These are phyloP conservation scores for Contarinia nasturtii DNA, from an alignment of 1,140 invertebrate species.

Conservation along the genomic window DNA sequence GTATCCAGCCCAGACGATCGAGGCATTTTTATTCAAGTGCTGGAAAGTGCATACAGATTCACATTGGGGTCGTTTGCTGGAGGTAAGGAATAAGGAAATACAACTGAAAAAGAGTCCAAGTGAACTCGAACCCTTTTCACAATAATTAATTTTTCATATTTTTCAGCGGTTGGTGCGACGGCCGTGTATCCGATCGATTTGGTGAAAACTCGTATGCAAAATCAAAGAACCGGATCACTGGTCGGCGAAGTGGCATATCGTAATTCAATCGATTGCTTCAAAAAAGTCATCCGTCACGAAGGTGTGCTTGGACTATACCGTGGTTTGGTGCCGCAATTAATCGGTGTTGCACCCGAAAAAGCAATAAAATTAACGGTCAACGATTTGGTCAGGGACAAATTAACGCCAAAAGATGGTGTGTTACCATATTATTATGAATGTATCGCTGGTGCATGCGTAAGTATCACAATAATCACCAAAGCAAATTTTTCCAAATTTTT, in stretches of 20 bases:
- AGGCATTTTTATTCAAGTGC: constrained; percentile 63
- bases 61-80: constrained; percentile 86
- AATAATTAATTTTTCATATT: constrained; percentile 10
- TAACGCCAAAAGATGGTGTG: constrained; percentile 74
- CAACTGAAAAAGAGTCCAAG: no score
- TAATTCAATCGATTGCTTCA: constrained; percentile 91
- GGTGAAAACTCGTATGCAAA: constrained; percentile 98
- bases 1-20: constrained; percentile 80
- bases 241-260: constrained; percentile 95
- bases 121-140: no score
- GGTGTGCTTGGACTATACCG: constrained; percentile 87
- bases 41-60: constrained; percentile 88
- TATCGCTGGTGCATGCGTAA: constrained; percentile 82
- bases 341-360: constrained; percentile 98
- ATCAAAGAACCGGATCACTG: constrained; percentile 83
- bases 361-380: constrained; percentile 97
- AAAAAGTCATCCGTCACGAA: constrained; percentile 90
- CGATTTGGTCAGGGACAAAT: constrained; percentile 88
- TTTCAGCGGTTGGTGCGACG: constrained; percentile 84
- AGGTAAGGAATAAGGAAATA: no score
- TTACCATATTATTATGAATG: constrained; percentile 73
- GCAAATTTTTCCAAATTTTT: neutral
- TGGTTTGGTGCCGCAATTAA: constrained; percentile 85
- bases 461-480: constrained; percentile 30
- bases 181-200: constrained; percentile 98